Base-by-base conservation (phyloP, 2,888 invertebrate genomes). In the Oxycera nigricornis region DNA sequence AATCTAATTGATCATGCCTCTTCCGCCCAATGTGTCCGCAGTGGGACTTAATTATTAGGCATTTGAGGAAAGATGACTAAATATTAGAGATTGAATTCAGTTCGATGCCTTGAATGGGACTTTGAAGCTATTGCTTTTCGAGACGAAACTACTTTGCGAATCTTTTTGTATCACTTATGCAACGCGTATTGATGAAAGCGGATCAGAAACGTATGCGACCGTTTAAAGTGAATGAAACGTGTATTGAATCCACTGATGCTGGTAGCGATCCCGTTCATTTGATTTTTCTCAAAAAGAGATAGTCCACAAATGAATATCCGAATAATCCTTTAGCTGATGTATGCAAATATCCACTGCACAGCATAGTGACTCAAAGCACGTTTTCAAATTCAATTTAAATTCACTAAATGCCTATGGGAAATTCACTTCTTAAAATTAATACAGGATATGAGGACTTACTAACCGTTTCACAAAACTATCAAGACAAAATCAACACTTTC, bases 401-500 rank as follows among this genome's bases (percentile, higher is more conserved):
- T 30, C 41, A 30, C 52, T 30, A 14, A 31, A 31, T 20, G n/a
- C 4, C 39, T 31, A 22, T 31, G 26, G 39, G 31, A 62, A 73
- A 65, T 55, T 62, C 62, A 50, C 26, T 39, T 75, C 74, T 70
- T 14, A 55, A 67, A 46, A 73, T 26, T 73, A 39, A 72, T 39
- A 35, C 17, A 17, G 55, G 22, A 72, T 62, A 7, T 74, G 65
- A 11, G 26, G 62, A 46, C 39, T 65, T 55, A 83, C 83, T 80
- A 81, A 83, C 83, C 83, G 82, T 83, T 82, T 80, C 78, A 79
- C 79, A 81, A 80, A 81, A 82, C 81, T 81, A 77, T 82, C 80
- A 80, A 80, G 82, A 81, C 81, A 82, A 80, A 81, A 83, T 80
- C 84, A 84, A 84, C 85, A 85, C 85, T 85, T 85, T 85, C 84